Evolutionary conservation across 2,113 vertebrate genomes (phyloP), one percentile per base, ranked within the genome.

Genomic region (Hippopotamus amphibius): DNA sequence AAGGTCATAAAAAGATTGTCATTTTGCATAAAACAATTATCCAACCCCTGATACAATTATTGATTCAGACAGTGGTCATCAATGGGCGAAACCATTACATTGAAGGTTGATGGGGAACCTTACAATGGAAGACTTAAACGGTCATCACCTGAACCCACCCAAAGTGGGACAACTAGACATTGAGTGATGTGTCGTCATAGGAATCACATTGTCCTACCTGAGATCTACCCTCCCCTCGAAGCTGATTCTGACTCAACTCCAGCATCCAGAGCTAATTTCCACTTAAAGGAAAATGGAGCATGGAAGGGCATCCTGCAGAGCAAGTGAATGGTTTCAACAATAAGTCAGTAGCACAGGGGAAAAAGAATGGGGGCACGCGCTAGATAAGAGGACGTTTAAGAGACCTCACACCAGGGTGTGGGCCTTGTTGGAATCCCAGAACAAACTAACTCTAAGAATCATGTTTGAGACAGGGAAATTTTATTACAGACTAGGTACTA

Each of bases 401-500:
- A 84, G 26, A 68, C 26, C 26, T n/a, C 17, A 43, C 17, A 43
- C 9, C n/a, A 59, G 33, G 2, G 3, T 43, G 33, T 66, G 26
- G 6, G 46, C 59, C 46, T 61, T 55, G 22, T 22, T 93, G 43
- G 15, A 19, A 84, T 77, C 43, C 41, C 69, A n/a, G 63, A 89
- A 24, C 19, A 81, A 30, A 43, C 2, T 1, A 66, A 68, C 57
- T 59, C 66, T 57, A 82, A 41, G 88, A 82, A 59, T 6, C 9
- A 43, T 55, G 82, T 57, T 83, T 72, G 59, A 91, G 55, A 84
- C 14, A 15, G 74, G 80, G 19, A 84, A 71, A 59, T 83, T 93
- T 59, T 41, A 21, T 41, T 53, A 91, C 15, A 14, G 43, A 50
- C 14, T 37, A 84, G 21, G 4, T 63, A 30, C 57, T 61, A 7